These are phyloP conservation scores for Stylophora pistillata DNA, from an alignment of 64 coral and sea anemone species.

Conservation along the genomic window DNA sequence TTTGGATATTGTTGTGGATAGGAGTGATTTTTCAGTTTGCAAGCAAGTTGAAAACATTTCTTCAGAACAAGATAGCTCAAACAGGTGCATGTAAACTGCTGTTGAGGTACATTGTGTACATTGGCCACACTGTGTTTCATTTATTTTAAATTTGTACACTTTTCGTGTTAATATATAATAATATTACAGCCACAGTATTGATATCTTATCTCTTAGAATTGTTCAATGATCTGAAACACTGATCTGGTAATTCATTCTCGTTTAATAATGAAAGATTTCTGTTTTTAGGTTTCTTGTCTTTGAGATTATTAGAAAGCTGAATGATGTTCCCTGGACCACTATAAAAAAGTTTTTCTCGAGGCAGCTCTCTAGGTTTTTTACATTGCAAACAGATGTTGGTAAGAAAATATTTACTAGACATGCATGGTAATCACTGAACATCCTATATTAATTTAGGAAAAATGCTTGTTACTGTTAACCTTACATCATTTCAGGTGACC, in stretches of 20 bases:
- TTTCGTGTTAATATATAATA: not conserved
- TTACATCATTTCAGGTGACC: too few species aligned
- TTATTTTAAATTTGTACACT: not conserved
- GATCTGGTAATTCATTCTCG: too few species aligned
- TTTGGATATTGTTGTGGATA: conserved; percentile 19
- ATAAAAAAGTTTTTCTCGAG: conserved; percentile 25
- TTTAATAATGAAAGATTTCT: not conserved
- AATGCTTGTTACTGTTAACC: not conserved
- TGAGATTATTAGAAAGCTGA: conserved; percentile 31
- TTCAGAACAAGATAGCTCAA: not conserved
- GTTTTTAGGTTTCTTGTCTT: conserved; percentile 8
- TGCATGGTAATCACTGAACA: not conserved
- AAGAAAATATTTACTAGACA: not conserved
- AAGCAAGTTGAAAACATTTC: not conserved
- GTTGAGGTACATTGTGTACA: not conserved
- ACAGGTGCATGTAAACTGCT: not conserved
- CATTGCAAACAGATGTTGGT: not conserved
- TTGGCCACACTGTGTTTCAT: not conserved
- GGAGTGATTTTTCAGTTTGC: not conserved
- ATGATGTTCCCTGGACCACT: conserved; percentile 6
- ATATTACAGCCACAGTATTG: too few species aligned
- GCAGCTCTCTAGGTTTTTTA: conserved; percentile 28
- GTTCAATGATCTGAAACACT: too few species aligned
- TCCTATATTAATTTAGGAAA: not conserved
- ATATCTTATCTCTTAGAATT: too few species aligned